Conservation (phyloP, 1,140 invertebrate species). For the Drosophila ficusphila region DNA sequence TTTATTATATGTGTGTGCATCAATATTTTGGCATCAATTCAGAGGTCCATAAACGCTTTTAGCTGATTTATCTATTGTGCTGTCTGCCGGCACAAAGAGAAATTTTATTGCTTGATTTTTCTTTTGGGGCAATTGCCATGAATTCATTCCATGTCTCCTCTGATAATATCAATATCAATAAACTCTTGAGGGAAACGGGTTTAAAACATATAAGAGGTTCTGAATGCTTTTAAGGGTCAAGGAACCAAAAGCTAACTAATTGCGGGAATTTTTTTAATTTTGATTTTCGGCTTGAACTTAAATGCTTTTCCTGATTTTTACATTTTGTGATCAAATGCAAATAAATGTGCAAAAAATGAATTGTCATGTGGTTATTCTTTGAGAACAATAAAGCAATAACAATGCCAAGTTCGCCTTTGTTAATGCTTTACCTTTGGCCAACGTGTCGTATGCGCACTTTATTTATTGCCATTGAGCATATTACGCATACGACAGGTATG, state of each 20-base stretch:
- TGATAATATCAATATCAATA: slow-evolving; percentile 22
- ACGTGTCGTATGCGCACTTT: slow-evolving; percentile 57
- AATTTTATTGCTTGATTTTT: slow-evolving; percentile 15
- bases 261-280: no score
- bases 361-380: background rate
- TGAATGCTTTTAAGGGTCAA: background rate
- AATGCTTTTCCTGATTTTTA: no score
- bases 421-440: slow-evolving; percentile 11
- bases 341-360: background rate
- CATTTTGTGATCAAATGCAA: no score
- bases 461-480: slow-evolving; percentile 12
- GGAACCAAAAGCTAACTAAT: background rate
- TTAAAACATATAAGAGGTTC: background rate
- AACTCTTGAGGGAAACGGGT: background rate
- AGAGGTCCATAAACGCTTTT: slow-evolving; percentile 27
- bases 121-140: slow-evolving; percentile 13
- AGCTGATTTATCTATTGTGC: slow-evolving; percentile 28
- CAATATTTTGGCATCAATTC: slow-evolving; percentile 12
- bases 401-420: background rate
- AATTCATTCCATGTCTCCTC: slow-evolving; percentile 9
- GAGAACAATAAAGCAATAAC: background rate
- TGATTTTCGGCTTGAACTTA: no score
- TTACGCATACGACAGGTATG: slow-evolving; percentile 74
- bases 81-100: slow-evolving; percentile 10
- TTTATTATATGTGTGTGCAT: slow-evolving; percentile 1